phyloP scores from a whole-genome alignment of 2,113 vertebrate genomes.

The Rhombomys opimus region DNA sequence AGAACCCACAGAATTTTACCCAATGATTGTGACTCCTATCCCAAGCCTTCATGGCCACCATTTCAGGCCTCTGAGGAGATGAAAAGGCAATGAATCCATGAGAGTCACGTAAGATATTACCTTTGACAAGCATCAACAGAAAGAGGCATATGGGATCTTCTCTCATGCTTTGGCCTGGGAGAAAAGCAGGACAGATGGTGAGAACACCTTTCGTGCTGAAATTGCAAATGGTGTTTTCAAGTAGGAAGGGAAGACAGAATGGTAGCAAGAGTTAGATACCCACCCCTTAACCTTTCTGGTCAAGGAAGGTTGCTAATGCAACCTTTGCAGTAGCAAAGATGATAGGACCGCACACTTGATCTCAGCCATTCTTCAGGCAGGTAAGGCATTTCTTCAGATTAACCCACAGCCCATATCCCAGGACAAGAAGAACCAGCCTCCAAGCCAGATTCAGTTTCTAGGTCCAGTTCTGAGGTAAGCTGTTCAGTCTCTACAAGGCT shows the following conservation, averaged over 20 bases:
- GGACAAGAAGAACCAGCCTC: neutral
- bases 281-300: neutral
- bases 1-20: neutral
- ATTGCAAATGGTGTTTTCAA: slow-evolving; percentile 17
- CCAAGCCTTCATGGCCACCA: neutral
- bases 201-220: neutral
- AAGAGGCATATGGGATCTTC: neutral
- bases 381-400: neutral
- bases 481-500: neutral
- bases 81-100: neutral
- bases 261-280: neutral
- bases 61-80: neutral
- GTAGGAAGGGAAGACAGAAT: neutral
- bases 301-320: neutral
- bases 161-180: neutral
- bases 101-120: neutral
- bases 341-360: neutral
- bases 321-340: neutral
- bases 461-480: neutral
- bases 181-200: neutral
- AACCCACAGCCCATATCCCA: neutral
- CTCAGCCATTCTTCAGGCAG: neutral
- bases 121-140: neutral
- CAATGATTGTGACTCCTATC: neutral
- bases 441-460: neutral